Conservation (phyloP, 23 tunicate species). For the Ciona savignyi region DNA sequence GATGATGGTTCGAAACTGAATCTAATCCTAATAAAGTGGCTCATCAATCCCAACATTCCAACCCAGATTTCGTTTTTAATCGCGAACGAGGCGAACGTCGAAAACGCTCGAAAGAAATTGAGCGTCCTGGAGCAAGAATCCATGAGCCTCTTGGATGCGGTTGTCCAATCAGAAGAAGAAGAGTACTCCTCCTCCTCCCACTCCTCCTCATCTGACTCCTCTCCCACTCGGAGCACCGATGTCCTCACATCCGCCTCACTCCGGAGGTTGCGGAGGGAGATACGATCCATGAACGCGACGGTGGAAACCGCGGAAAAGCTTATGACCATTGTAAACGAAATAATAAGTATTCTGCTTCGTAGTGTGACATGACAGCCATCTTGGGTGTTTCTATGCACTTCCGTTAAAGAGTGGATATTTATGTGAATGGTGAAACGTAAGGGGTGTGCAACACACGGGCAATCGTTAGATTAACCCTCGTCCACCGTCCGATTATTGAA, state of each 20-base stretch:
- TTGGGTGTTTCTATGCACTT: too few relatives aligned
- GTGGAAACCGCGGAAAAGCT: not conserved
- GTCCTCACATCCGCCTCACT: not conserved
- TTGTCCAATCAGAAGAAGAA: not conserved
- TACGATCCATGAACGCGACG: not conserved
- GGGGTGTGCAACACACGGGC: too few relatives aligned
- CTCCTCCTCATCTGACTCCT: too few relatives aligned
- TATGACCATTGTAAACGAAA: not conserved
- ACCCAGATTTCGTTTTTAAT: conserved; percentile 8
- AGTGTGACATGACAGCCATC: too few relatives aligned
- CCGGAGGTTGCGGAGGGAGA: not conserved
- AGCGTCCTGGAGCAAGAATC: not conserved
- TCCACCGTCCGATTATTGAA: too few relatives aligned
- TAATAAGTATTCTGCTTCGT: too few relatives aligned
- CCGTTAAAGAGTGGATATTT: too few relatives aligned
- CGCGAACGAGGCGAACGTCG: conserved; percentile 14
- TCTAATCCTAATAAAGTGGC: too few relatives aligned
- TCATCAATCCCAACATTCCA: too few relatives aligned
- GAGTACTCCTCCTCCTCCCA: not conserved
- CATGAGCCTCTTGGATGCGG: not conserved
- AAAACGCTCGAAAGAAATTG: conserved; percentile 5
- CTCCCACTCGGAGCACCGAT: not conserved
- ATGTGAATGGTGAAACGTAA: too few relatives aligned
- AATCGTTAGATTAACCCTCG: too few relatives aligned
- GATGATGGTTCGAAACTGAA: too few relatives aligned